Percentiles rank a stretch among this genome's conserved stretches.
These are phyloP conservation scores for Formicarius rufipectus DNA, from an alignment of 2,113 vertebrate species.

Conservation along the genomic window DNA sequence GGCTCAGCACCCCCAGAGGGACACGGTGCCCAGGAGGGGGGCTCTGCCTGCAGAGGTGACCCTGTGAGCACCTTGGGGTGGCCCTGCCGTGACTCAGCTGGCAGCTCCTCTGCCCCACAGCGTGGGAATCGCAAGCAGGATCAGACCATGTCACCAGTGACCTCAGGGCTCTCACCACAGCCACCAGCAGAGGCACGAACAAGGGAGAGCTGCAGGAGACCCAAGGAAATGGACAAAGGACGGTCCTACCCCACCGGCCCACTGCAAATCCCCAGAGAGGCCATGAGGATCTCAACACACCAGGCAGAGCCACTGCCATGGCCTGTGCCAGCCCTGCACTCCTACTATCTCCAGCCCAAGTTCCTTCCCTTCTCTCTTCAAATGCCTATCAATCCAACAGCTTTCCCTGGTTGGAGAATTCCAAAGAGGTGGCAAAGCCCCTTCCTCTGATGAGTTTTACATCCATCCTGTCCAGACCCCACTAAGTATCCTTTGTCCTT, in stretches of 20 bases:
- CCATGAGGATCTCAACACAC: rapidly evolving
- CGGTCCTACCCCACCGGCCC: rapidly evolving
- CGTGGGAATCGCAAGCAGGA: rapidly evolving
- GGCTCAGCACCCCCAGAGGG: rapidly evolving
- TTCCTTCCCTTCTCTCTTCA: neutral
- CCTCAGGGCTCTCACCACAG: neutral
- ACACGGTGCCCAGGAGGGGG: rapidly evolving
- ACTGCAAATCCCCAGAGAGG: rapidly evolving
- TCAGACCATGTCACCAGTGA: neutral
- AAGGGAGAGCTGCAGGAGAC: neutral
- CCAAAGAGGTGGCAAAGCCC: neutral
- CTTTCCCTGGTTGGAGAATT: neutral
- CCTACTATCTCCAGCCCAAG: neutral
- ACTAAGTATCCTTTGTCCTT: neutral
- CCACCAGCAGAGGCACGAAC: neutral
- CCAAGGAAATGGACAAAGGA: rapidly evolving
- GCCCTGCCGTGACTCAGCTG: rapidly evolving
- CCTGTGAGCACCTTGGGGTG: neutral
- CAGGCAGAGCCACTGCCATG: rapidly evolving
- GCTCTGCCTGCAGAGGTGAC: neutral
- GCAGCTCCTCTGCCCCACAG: neutral
- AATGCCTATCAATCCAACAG: neutral
- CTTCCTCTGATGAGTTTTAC: neutral
- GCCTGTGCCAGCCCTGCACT: neutral
- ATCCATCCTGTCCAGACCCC: neutral